Percentiles rank a stretch among this genome's conserved stretches.
phyloP scores from a whole-genome alignment of 2,888 invertebrate species.

The Troides aeacus region DNA sequence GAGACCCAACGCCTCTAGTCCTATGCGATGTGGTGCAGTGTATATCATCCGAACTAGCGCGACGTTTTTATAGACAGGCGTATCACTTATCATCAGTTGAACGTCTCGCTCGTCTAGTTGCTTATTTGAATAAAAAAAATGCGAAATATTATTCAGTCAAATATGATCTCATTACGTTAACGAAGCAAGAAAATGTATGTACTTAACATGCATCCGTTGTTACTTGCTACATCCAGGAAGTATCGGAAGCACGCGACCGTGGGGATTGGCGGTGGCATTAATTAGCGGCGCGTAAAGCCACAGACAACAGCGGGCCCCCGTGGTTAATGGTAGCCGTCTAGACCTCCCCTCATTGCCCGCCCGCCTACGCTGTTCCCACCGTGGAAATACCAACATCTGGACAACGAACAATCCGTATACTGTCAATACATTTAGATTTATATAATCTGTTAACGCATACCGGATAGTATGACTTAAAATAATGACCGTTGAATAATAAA shows the following conservation, averaged over 20 bases:
- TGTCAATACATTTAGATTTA: neutral
- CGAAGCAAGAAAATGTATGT: neutral
- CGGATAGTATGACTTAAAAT: neutral
- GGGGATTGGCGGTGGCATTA: conserved; percentile 50
- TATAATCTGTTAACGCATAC: neutral
- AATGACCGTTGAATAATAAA: too few species aligned
- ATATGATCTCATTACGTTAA: neutral
- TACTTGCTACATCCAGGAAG: conserved; percentile 21
- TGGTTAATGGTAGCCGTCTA: conserved; percentile 49
- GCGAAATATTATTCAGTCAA: too few species aligned
- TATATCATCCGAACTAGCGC: too few species aligned
- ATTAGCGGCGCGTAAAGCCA: conserved; percentile 36
- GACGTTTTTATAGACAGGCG: too few species aligned
- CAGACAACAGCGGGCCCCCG: conserved; percentile 37
- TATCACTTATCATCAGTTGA: too few species aligned
- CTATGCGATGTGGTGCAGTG: too few species aligned
- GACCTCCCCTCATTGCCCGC: conserved; percentile 48
- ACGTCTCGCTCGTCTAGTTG: neutral
- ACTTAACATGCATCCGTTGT: neutral
- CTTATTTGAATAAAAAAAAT: too few species aligned
- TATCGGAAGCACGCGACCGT: conserved; percentile 14
- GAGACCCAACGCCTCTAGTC: too few species aligned
- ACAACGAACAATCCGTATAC: neutral
- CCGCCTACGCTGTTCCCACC: conserved; percentile 32
- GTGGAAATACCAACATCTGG: conserved; percentile 32